phyloP scores from a whole-genome alignment of 53 echinoderm and acorn worm genomes.

The Glandiceps talaboti region DNA sequence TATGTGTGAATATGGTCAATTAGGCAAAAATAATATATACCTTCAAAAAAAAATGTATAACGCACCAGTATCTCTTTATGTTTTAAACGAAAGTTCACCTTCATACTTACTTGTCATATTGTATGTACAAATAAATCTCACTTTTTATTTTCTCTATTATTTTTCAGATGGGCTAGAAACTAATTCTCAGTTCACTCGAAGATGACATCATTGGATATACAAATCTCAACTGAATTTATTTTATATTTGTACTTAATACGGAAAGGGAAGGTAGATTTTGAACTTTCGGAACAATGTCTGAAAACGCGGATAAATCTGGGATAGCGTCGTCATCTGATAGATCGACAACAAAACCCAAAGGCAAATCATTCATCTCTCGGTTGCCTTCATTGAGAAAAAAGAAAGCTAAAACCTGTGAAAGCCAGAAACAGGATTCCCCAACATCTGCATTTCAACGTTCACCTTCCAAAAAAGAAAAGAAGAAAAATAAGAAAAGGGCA shows the following conservation, averaged over 20 bases:
- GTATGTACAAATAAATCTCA: too few species aligned
- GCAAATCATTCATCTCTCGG: constrained; percentile 59
- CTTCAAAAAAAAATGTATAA: too few species aligned
- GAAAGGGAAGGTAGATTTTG: background rate
- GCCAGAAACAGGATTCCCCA: background rate
- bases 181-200: background rate
- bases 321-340: background rate
- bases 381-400: constrained; percentile 89
- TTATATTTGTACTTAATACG: background rate
- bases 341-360: constrained; percentile 11
- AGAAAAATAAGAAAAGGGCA: background rate
- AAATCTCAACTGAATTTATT: background rate
- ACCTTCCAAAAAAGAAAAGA: background rate
- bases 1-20: too few species aligned
- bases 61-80: too few species aligned
- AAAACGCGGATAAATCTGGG: background rate
- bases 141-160: background rate
- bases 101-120: too few species aligned
- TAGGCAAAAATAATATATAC: too few species aligned
- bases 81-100: too few species aligned
- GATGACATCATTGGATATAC: background rate
- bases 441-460: background rate
- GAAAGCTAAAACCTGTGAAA: constrained; percentile 14
- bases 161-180: background rate
- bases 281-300: background rate